phyloP scores from a whole-genome alignment of 2,113 vertebrate species.

The Colinus virginianus region DNA sequence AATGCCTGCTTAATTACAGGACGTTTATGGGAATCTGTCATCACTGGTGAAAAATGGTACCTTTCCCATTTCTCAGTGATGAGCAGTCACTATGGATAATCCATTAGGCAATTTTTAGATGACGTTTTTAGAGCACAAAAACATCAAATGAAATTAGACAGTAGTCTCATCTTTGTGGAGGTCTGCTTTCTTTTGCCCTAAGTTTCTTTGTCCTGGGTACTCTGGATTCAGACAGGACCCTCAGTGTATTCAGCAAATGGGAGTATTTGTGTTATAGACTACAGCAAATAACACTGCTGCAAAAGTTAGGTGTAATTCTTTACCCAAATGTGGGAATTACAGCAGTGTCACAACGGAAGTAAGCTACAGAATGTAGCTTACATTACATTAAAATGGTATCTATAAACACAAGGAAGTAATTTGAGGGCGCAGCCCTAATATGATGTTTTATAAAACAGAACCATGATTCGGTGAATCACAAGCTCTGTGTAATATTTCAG shows the following conservation, averaged over 20 bases:
- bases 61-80: background rate
- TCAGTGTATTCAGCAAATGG: background rate
- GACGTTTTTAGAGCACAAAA: background rate
- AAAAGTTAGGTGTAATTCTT: background rate
- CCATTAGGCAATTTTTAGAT: background rate
- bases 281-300: background rate
- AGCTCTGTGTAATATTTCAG: background rate
- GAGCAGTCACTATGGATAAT: background rate
- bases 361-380: too few relatives aligned
- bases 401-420: background rate
- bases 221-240: background rate
- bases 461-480: background rate
- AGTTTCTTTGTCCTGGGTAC: background rate
- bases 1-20: background rate
- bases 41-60: background rate
- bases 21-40: background rate
- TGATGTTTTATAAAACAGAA: background rate
- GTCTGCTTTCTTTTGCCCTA: background rate
- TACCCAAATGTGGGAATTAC: background rate
- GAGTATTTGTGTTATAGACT: background rate
- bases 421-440: background rate
- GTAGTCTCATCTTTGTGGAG: background rate
- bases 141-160: background rate
- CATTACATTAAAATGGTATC: background rate
- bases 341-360: background rate